These are phyloP conservation scores for Acrobasis repandana DNA, from an alignment of 2,888 invertebrate genomes.

Conservation along the genomic window DNA sequence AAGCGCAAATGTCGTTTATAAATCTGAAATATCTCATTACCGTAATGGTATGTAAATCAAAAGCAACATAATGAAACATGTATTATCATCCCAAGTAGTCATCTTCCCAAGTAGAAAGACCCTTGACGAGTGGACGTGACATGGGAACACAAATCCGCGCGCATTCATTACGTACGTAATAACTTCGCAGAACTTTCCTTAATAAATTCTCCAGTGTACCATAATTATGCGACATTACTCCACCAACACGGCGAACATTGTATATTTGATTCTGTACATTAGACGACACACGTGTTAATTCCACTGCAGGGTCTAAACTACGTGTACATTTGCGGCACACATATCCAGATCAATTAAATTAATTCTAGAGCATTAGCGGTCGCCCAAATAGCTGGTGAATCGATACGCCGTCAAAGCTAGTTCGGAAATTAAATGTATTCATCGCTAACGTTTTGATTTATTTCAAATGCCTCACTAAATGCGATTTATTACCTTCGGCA, in stretches of 20 bases:
- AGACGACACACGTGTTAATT: slow-evolving; percentile 16
- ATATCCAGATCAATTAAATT: slow-evolving; percentile 45
- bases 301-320: slow-evolving; percentile 20
- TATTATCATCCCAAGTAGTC: too few relatives aligned
- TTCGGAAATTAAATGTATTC: slow-evolving; percentile 66
- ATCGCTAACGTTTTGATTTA: slow-evolving; percentile 61
- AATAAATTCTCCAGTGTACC: slow-evolving; percentile 19
- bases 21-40: not conserved
- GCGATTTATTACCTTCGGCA: slow-evolving; percentile 35
- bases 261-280: slow-evolving; percentile 15
- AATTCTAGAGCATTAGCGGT: slow-evolving; percentile 53
- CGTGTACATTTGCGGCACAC: slow-evolving; percentile 13
- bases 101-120: slow-evolving; percentile 8
- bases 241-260: slow-evolving; percentile 16
- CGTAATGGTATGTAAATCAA: slow-evolving; percentile 4
- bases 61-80: slow-evolving; percentile 12
- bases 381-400: slow-evolving; percentile 47
- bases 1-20: not conserved
- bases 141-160: slow-evolving; percentile 20
- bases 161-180: slow-evolving; percentile 18
- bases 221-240: slow-evolving; percentile 21
- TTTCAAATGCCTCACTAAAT: slow-evolving; percentile 42
- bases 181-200: slow-evolving; percentile 17
- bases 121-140: slow-evolving; percentile 20
- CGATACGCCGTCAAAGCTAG: slow-evolving; percentile 52